Percentiles rank a stretch among this genome's conserved stretches.
These are phyloP conservation scores for Philopotamus ludificatus DNA, from an alignment of 1,140 invertebrate genomes.

Conservation along the genomic window DNA sequence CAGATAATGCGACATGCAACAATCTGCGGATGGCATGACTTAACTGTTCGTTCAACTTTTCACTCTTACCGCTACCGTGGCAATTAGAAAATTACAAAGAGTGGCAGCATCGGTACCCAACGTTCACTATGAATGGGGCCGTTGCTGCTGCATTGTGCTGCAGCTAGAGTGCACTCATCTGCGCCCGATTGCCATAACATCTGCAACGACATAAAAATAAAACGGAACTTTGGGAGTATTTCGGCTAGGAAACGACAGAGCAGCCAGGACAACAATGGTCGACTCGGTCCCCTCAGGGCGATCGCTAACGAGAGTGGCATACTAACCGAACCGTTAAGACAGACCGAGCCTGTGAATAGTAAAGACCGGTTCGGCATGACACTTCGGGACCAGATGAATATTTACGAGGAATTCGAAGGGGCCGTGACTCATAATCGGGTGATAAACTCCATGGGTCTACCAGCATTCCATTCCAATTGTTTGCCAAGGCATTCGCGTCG, in stretches of 20 bases:
- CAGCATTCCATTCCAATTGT: background rate
- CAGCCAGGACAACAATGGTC: background rate
- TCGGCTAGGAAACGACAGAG: background rate
- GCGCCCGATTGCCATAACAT: background rate
- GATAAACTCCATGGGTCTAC: background rate
- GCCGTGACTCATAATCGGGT: slow-evolving; percentile 9
- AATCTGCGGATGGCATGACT: no score
- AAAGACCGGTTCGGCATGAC: slow-evolving; percentile 6
- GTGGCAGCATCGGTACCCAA: no score
- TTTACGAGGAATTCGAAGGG: slow-evolving; percentile 10
- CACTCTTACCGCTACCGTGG: no score
- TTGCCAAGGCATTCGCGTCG: no score
- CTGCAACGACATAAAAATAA: slow-evolving; percentile 18
- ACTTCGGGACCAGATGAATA: slow-evolving; percentile 9
- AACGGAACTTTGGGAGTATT: background rate
- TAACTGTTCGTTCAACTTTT: no score
- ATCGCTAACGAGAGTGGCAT: background rate
- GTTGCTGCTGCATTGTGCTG: background rate
- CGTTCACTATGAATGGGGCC: background rate
- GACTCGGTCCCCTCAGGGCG: background rate
- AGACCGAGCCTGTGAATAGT: background rate
- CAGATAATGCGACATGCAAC: no score
- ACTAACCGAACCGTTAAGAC: slow-evolving; percentile 7
- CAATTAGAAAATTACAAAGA: no score
- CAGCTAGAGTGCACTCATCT: background rate